These are phyloP conservation scores for Siniperca knerii DNA, from an alignment of 2,113 vertebrate genomes.

Conservation along the genomic window DNA sequence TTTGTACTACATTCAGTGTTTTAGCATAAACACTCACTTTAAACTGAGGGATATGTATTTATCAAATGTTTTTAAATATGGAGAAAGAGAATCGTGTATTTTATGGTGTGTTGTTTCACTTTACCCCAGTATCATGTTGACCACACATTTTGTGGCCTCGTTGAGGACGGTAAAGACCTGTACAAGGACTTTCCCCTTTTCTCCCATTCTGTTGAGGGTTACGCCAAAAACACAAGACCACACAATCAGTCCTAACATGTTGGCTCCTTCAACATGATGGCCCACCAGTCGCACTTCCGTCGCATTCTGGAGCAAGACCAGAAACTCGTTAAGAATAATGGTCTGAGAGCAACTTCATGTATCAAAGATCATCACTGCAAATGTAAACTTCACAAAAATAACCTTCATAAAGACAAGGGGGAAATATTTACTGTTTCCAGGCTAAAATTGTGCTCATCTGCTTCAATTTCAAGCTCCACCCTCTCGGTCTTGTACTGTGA, in stretches of 20 bases:
- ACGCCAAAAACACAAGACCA: slow-evolving; percentile 15
- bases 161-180: background rate
- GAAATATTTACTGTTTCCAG: background rate
- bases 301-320: background rate
- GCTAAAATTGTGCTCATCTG: fast-evolving
- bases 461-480: background rate
- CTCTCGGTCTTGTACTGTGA: slow-evolving; percentile 9
- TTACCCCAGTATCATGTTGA: background rate
- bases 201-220: background rate
- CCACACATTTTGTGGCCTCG: background rate
- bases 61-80: too few relatives aligned
- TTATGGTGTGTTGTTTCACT: background rate
- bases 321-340: background rate
- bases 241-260: slow-evolving; percentile 19
- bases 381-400: background rate
- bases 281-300: background rate
- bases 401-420: background rate
- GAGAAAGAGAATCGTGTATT: background rate
- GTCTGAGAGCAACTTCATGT: background rate
- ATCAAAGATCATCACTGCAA: background rate
- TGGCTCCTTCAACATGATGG: background rate
- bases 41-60: too few relatives aligned
- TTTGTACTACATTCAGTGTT: background rate
- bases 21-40: background rate
- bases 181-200: fast-evolving